Conservation (phyloP, 2,113 vertebrate species). For the Promerops cafer region DNA sequence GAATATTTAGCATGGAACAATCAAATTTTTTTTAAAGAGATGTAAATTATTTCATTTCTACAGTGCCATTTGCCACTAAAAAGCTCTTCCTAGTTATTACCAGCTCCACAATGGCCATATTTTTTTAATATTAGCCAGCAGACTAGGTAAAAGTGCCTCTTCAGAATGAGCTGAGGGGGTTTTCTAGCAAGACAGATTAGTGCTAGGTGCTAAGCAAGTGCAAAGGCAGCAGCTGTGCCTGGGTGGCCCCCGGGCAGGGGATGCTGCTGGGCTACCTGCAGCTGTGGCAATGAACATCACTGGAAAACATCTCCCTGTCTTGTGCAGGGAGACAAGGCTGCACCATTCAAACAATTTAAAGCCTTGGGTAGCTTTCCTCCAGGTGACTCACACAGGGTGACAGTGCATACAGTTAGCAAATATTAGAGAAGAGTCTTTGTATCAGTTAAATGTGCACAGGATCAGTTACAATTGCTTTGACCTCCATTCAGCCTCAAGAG, state of each 20-base stretch:
- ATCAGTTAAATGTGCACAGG: neutral
- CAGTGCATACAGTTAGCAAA: neutral
- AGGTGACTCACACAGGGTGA: neutral
- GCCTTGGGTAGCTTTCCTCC: neutral
- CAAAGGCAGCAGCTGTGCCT: neutral
- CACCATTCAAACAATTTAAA: neutral
- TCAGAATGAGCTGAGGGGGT: neutral
- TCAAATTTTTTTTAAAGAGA: neutral
- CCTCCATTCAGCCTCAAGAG: neutral
- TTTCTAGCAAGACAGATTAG: neutral
- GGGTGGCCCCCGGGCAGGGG: neutral
- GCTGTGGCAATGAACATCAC: neutral
- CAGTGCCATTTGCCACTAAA: neutral
- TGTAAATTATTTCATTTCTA: neutral
- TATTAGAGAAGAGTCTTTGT: neutral
- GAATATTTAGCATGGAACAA: neutral
- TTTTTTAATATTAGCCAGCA: neutral
- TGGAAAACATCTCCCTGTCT: neutral
- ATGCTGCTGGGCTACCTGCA: neutral
- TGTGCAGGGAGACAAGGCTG: neutral
- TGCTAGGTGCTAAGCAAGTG: neutral
- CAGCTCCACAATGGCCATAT: neutral
- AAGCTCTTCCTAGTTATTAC: neutral
- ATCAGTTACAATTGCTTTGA: neutral
- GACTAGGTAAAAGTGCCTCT: neutral